Percentiles rank a stretch among this genome's conserved stretches.
phyloP scores from a whole-genome alignment of 2,888 invertebrate genomes.

The Antheraea assamensis region DNA sequence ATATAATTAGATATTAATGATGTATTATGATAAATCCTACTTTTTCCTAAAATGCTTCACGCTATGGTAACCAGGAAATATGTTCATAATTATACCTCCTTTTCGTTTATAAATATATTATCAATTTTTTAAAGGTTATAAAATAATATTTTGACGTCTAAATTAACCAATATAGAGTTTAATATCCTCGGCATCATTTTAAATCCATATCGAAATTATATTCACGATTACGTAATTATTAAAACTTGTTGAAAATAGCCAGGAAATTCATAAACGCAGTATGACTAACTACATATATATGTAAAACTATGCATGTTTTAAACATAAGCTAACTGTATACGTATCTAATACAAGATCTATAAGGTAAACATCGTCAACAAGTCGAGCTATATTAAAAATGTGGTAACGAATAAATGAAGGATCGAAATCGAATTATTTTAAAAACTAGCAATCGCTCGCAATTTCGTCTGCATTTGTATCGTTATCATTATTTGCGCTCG shows the following conservation, averaged over 20 bases:
- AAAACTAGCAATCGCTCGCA: too few relatives aligned
- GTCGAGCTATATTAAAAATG: not conserved
- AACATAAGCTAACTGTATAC: not conserved
- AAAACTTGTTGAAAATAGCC: not conserved
- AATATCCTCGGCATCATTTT: not conserved
- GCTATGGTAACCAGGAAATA: too few relatives aligned
- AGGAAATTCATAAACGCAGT: conserved; percentile 1
- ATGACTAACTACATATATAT: not conserved
- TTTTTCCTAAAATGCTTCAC: too few relatives aligned
- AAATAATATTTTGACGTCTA: not conserved
- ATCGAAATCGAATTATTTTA: too few relatives aligned
- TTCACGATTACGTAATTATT: not conserved
- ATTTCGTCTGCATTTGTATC: too few relatives aligned
- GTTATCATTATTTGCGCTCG: too few relatives aligned
- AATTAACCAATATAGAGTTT: not conserved
- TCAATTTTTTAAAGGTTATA: not conserved
- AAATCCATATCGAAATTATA: not conserved
- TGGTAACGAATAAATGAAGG: not conserved
- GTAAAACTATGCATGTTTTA: conserved; percentile 3
- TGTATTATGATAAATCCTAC: too few relatives aligned
- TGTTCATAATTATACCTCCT: not conserved
- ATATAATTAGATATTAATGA: too few relatives aligned
- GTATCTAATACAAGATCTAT: not conserved
- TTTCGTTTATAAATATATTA: not conserved
- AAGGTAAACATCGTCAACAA: not conserved